phyloP scores from a whole-genome alignment of 1,140 invertebrate genomes.

The Kradibia gibbosae region DNA sequence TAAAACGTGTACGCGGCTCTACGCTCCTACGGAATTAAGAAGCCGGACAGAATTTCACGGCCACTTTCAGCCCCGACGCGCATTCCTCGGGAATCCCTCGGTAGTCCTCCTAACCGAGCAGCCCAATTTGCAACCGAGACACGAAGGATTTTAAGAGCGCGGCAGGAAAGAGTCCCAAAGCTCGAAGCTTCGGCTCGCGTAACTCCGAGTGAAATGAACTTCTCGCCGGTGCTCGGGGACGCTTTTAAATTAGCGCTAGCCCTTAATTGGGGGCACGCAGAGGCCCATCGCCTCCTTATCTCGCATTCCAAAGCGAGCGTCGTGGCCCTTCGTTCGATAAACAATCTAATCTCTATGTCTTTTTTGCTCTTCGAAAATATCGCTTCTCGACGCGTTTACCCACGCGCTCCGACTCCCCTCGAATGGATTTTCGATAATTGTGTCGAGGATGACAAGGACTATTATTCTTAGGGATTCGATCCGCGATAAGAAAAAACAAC shows the following conservation, averaged over 20 bases:
- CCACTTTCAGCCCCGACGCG: background rate
- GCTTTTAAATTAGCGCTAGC: slow-evolving; percentile 27
- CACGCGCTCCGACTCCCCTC: background rate
- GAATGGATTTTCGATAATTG: background rate
- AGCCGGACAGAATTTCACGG: too few species aligned
- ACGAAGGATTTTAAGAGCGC: background rate
- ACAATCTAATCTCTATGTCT: background rate
- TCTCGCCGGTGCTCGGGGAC: background rate
- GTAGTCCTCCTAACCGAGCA: too few species aligned
- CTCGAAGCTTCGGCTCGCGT: background rate
- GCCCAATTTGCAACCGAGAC: background rate
- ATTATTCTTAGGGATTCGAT: too few species aligned
- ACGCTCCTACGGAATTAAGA: too few species aligned
- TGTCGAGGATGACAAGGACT: too few species aligned
- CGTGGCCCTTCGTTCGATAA: too few species aligned
- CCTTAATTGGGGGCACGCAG: slow-evolving; percentile 21
- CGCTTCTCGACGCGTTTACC: background rate
- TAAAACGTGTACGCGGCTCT: too few species aligned
- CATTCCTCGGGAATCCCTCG: too few species aligned
- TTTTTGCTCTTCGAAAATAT: background rate
- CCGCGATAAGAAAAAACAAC: background rate
- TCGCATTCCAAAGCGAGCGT: slow-evolving; percentile 23
- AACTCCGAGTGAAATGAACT: background rate
- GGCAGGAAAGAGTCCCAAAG: background rate
- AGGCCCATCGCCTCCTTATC: slow-evolving; percentile 21